These are phyloP conservation scores for Rhinatrema bivittatum DNA, from an alignment of 2,797 vertebrate genomes.

Conservation along the genomic window DNA sequence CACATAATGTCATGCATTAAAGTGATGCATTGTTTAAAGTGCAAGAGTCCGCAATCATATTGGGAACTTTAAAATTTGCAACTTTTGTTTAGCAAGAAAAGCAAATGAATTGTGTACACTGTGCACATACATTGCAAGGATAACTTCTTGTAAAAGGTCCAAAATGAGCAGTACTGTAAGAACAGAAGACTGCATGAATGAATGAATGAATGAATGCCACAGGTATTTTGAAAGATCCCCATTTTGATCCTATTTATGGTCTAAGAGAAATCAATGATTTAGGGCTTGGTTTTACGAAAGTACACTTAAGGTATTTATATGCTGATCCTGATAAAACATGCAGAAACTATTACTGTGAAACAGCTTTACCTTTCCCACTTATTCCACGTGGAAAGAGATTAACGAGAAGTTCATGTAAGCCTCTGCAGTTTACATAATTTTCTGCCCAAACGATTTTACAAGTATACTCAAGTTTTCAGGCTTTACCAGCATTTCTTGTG, in stretches of 20 bases:
- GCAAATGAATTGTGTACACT: no score
- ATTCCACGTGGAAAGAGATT: constrained; percentile 23
- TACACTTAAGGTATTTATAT: neutral
- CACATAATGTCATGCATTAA: constrained; percentile 9
- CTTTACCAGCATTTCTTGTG: constrained; percentile 17
- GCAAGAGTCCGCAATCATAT: no score
- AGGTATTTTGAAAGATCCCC: constrained; percentile 19
- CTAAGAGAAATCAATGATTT: constrained; percentile 13
- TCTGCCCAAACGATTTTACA: constrained; percentile 1
- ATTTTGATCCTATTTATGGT: constrained; percentile 4
- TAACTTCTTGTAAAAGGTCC: no score
- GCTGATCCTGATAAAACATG: constrained; percentile 14
- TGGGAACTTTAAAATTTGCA: no score
- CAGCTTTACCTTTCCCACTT: constrained; percentile 8
- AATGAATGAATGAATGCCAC: no score
- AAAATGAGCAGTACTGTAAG: no score
- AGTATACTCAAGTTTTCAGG: constrained; percentile 22
- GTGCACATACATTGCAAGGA: no score
- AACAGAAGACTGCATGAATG: no score
- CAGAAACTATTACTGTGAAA: constrained; percentile 15
- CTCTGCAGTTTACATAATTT: constrained; percentile 24
- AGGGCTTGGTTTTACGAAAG: neutral
- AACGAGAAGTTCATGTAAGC: constrained; percentile 27
- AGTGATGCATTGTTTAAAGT: no score
- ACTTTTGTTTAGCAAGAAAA: no score